Conservation (phyloP, 2,113 vertebrate species). For the Laticauda laticaudata region DNA sequence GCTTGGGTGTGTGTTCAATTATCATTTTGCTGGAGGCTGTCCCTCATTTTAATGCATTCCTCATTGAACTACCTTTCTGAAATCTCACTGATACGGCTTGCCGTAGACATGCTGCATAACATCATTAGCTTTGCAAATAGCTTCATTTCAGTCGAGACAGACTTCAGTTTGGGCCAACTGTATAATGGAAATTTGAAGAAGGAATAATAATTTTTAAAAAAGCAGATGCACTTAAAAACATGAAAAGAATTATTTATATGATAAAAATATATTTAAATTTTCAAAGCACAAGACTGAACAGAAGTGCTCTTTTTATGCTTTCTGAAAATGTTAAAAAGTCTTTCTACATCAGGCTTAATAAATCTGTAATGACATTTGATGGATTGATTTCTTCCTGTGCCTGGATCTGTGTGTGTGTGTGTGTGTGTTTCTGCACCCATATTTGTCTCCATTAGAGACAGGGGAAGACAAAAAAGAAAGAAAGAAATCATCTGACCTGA, state of each 20-base stretch:
- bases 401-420: slow-evolving; percentile 29
- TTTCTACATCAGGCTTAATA: slow-evolving; percentile 85
- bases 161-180: slow-evolving; percentile 72
- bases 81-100: slow-evolving; percentile 54
- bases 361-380: slow-evolving; percentile 85
- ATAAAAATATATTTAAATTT: slow-evolving; percentile 87
- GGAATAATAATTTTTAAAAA: slow-evolving; percentile 44
- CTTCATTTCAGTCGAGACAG: slow-evolving; percentile 64
- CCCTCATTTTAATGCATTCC: slow-evolving; percentile 69
- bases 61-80: slow-evolving; percentile 67
- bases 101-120: slow-evolving; percentile 61
- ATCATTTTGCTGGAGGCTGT: slow-evolving; percentile 70
- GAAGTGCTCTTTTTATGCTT: slow-evolving; percentile 83
- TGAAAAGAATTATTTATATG: slow-evolving; percentile 85
- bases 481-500: slow-evolving; percentile 27
- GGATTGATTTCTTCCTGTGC: slow-evolving; percentile 70
- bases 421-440: slow-evolving; percentile 44
- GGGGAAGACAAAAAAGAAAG: not conserved
- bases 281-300: slow-evolving; percentile 82
- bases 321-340: slow-evolving; percentile 82
- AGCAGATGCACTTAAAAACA: slow-evolving; percentile 81
- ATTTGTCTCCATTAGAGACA: slow-evolving; percentile 2
- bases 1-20: slow-evolving; percentile 72
- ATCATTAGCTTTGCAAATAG: slow-evolving; percentile 72
- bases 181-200: slow-evolving; percentile 70